Evolutionary conservation across 2,888 invertebrate genomes (phyloP).

Genomic region (Microchrysa polita): DNA sequence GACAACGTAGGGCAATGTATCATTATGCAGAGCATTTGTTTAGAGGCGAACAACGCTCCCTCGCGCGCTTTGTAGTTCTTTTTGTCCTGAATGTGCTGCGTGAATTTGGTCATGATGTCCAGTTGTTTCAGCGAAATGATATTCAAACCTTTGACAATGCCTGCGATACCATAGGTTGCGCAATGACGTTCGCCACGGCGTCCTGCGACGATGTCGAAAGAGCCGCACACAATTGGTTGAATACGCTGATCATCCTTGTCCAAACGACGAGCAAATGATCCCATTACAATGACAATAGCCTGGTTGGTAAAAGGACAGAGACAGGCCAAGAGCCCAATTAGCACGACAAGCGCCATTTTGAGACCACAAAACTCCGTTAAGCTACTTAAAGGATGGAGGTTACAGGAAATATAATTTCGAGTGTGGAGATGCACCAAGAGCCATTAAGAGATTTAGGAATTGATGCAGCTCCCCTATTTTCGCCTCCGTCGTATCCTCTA

Average conservation of each 20-base stretch:
- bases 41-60: conserved; percentile 96
- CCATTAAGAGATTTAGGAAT: too few relatives aligned
- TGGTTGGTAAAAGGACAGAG: too few relatives aligned
- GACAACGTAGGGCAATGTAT: conserved; percentile 95
- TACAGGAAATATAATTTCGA: too few relatives aligned
- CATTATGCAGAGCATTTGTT: conserved; percentile 90
- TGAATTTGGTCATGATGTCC: conserved; percentile 94
- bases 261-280: conserved; percentile 94
- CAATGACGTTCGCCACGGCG: conserved; percentile 93
- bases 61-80: conserved; percentile 94
- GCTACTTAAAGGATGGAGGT: too few relatives aligned
- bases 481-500: too few relatives aligned
- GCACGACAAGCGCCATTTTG: too few relatives aligned
- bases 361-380: too few relatives aligned
- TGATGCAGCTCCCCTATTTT: too few relatives aligned
- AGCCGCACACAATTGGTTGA: conserved; percentile 93
- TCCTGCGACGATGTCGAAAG: conserved; percentile 97
- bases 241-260: conserved; percentile 89
- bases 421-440: too few relatives aligned
- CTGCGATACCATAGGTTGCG: conserved; percentile 97
- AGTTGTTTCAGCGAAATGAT: conserved; percentile 94
- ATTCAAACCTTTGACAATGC: conserved; percentile 95
- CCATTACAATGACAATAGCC: conserved; percentile 98
- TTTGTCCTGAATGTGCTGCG: conserved; percentile 94
- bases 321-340: too few relatives aligned